Base-by-base conservation (phyloP, 2,797 vertebrate genomes). In the Brachymystax lenok region DNA sequence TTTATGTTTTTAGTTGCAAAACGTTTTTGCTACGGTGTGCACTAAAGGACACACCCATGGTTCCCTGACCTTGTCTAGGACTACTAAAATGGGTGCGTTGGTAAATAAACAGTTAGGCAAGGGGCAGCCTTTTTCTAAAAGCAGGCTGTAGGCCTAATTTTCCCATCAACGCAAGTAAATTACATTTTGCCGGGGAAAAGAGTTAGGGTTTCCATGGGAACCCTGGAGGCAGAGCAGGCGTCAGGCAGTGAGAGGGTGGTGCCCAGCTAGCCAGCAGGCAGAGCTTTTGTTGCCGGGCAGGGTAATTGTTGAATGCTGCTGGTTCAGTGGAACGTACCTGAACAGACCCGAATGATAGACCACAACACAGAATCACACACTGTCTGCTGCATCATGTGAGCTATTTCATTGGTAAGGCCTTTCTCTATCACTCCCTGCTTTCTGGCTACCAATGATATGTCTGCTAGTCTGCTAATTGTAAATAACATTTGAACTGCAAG, bases 281-380 rank as follows among this genome's bases (percentile, higher is more conserved):
- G 77, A 79, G 80, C 86, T 84, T 88, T 88, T 87, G 85, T 84
- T 88, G 82, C 83, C 79, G 74, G 80, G 79, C 80, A 75, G 80
- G 79, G 80, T 88, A 84, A 91, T 85, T 89, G 89, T 90, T 87
- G 83, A 81, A 79, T 77, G 71, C 79, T 74, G 84, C 85, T 81
- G 74, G 84, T 82, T 85, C 85, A 79, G 83, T 76, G 75, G 86
- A 91, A 89, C 81, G 84, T 83, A 79, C 88, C 80, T 75, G 83
- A 90, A 88, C 73, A 73, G 73, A 80, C 81, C 79, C 64, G 73
- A 77, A 80, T 80, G 80, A 82, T 83, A 50, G 76, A 80, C 75
- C 77, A 86, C 54, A 81, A 51, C 70, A 68, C 27, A 54, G 17
- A 4, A 16, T 54, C 52, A 54, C 52, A 16, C 52, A 61, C 51